phyloP scores from a whole-genome alignment of 1,140 invertebrate species.

The Stegodyphus mimosarum region DNA sequence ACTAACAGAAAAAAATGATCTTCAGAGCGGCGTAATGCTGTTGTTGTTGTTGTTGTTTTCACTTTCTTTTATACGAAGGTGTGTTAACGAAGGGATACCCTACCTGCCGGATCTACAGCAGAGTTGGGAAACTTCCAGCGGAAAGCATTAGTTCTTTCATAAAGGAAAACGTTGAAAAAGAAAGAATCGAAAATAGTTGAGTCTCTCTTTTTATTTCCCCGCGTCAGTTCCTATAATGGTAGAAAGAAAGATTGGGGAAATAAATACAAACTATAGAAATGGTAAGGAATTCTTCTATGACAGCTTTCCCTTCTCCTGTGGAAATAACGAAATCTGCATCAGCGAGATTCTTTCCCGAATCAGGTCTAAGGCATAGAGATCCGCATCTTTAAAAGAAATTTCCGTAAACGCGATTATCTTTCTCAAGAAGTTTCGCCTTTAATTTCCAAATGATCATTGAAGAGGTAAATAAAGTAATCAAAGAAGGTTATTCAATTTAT shows the following conservation, averaged over 20 bases:
- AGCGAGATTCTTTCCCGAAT: too few species aligned
- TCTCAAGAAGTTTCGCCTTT: too few species aligned
- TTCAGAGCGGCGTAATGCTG: constrained; percentile 1
- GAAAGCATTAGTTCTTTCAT: constrained; percentile 24
- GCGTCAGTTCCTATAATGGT: not conserved
- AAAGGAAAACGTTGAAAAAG: constrained; percentile 12
- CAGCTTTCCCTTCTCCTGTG: too few species aligned
- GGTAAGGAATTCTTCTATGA: too few species aligned
- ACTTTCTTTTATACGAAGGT: constrained; percentile 6
- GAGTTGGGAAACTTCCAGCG: constrained; percentile 45
- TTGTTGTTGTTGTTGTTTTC: not conserved
- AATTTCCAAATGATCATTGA: too few species aligned
- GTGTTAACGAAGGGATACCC: constrained; percentile 14
- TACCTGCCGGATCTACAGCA: constrained; percentile 16
- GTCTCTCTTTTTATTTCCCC: not conserved
- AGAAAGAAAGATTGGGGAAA: not conserved
- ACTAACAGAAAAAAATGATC: constrained; percentile 15
- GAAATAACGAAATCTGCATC: too few species aligned
- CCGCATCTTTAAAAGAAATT: too few species aligned
- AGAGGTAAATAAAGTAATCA: too few species aligned
- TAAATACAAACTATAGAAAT: too few species aligned
- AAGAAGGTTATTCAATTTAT: too few species aligned
- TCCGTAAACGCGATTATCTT: too few species aligned
- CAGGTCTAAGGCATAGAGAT: too few species aligned
- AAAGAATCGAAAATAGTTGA: constrained; percentile 30